Evolutionary conservation across 2,888 invertebrate species (phyloP), one percentile per base, ranked within the genome.

Genomic region (Sipunculus nudus): DNA sequence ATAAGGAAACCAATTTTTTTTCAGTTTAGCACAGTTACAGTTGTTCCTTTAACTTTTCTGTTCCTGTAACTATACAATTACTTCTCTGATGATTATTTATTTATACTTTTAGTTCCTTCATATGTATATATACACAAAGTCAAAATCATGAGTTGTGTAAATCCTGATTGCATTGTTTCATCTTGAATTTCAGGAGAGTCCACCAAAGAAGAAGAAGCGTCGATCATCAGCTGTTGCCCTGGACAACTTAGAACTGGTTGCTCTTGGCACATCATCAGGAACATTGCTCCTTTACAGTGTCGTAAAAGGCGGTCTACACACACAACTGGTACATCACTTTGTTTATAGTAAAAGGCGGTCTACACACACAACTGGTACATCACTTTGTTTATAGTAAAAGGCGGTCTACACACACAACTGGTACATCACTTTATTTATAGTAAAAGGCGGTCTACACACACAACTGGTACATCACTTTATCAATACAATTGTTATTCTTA

Each of bases 251-350:
- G 73, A 77, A 26, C 61, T 89, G 67, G 85, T 93, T 77, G 90
- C 89, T 0, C 85, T 93, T 78, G 93, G 93, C 49, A 91, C 92
- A 23, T 86, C 86, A 2, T 88, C 88, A 71, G 93, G 93, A 52
- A 87, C 87, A 67, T 85, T 93, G 53, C 84, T 91, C 32, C 81
- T 92, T 63, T 93, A 92, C 78, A 90, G 90, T 48, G 85, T 90
- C 28, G 82, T 87, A 2, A 88, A 89, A 80, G 89, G 88, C 23
- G 88, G 88, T 79, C 83, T 91, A 26, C 88, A 89, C 72, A 87
- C 76, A 67, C 76, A 79, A 45, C 60, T 84, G 76, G 81, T 82
- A 68, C 68, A 72, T 62, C 29, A 25, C 25, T 3, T 29, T 40
- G 19, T n/a, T n/a, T 48, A 85, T 90, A 32, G 82, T 87, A 3